These are phyloP conservation scores for Epirrhoe alternata DNA, from an alignment of 2,888 invertebrate genomes.

Conservation along the genomic window DNA sequence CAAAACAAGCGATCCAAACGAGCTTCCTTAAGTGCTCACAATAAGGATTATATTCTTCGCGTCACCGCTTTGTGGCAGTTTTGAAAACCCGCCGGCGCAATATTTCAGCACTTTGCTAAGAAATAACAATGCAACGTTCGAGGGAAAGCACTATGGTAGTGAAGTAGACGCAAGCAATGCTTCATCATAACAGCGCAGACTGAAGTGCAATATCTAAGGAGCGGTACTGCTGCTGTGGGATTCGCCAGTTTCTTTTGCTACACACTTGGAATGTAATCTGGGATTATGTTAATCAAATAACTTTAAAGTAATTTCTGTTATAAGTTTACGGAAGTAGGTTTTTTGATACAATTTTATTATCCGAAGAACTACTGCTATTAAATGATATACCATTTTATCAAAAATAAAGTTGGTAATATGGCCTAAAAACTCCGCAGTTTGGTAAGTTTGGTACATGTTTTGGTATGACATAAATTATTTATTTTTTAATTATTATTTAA, in stretches of 20 bases:
- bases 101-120: slow-evolving; percentile 78
- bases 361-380: no score
- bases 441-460: no score
- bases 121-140: slow-evolving; percentile 78
- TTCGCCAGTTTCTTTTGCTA: slow-evolving; percentile 35
- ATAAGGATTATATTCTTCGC: slow-evolving; percentile 46
- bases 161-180: slow-evolving; percentile 69
- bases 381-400: no score
- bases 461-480: no score
- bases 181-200: slow-evolving; percentile 66
- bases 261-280: slow-evolving; percentile 11
- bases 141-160: slow-evolving; percentile 69
- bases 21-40: slow-evolving; percentile 50
- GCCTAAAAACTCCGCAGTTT: no score
- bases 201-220: slow-evolving; percentile 45
- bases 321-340: background rate
- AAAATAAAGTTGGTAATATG: no score
- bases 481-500: no score
- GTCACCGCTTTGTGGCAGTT: slow-evolving; percentile 46
- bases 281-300: slow-evolving; percentile 17
- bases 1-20: slow-evolving; percentile 59
- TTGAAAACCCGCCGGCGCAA: slow-evolving; percentile 66
- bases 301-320: background rate
- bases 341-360: background rate
- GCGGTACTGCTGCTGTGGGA: slow-evolving; percentile 42